phyloP scores from a whole-genome alignment of 2,888 invertebrate genomes.

The Campoplex nolae region DNA sequence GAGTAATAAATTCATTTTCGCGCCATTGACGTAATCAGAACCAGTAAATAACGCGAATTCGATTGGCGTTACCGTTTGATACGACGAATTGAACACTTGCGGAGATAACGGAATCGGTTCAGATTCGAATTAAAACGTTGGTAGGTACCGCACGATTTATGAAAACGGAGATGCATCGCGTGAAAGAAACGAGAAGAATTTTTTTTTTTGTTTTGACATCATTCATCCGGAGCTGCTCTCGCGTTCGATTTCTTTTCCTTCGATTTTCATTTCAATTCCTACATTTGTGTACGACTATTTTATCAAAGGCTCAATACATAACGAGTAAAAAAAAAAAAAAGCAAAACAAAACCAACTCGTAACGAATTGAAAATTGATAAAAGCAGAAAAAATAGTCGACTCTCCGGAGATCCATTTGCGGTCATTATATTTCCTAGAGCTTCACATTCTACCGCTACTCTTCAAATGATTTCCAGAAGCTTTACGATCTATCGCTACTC shows the following conservation, averaged over 20 bases:
- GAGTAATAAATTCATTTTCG: slow-evolving; percentile 18
- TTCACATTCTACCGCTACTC: too few species aligned
- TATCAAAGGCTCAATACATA: background rate
- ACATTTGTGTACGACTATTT: background rate
- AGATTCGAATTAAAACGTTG: background rate
- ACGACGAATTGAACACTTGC: background rate
- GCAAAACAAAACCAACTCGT: too few species aligned
- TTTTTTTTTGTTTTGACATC: background rate
- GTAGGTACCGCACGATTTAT: too few species aligned
- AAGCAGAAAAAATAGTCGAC: background rate
- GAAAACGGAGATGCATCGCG: too few species aligned
- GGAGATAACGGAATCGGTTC: background rate
- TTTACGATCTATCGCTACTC: too few species aligned
- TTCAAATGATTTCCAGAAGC: too few species aligned
- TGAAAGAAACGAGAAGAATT: background rate
- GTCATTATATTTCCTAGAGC: background rate
- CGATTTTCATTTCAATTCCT: background rate
- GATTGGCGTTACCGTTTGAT: background rate
- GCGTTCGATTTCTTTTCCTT: background rate
- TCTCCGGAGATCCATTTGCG: background rate
- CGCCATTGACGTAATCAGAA: background rate
- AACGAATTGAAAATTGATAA: too few species aligned
- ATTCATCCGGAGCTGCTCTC: too few species aligned
- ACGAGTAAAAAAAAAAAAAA: background rate
- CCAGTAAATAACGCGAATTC: background rate